phyloP scores from a whole-genome alignment of 2,113 vertebrate species.

The human (Homo sapiens) region GRCh38 chr4:26840501-26841000 shows the following conservation, averaged over 20 bases:
- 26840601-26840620: neutral
- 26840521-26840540: neutral
- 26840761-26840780: neutral
- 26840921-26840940: neutral
- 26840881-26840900: neutral
- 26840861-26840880: neutral
- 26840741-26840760: slow-evolving; percentile 13
- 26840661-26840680: neutral
- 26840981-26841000: neutral
- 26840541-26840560: neutral
- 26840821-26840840: neutral
- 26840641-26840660: neutral
- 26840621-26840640: neutral
- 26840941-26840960: neutral
- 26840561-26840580: neutral
- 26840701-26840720: neutral
- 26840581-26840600: neutral
- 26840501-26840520: neutral
- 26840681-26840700: neutral
- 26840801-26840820: neutral
- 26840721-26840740: neutral
- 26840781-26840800: neutral
- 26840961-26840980: neutral
- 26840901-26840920: neutral
- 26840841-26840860: neutral